These are phyloP conservation scores for Anoplopoma fimbria DNA, from an alignment of 2,113 vertebrate genomes.

Conservation along the genomic window DNA sequence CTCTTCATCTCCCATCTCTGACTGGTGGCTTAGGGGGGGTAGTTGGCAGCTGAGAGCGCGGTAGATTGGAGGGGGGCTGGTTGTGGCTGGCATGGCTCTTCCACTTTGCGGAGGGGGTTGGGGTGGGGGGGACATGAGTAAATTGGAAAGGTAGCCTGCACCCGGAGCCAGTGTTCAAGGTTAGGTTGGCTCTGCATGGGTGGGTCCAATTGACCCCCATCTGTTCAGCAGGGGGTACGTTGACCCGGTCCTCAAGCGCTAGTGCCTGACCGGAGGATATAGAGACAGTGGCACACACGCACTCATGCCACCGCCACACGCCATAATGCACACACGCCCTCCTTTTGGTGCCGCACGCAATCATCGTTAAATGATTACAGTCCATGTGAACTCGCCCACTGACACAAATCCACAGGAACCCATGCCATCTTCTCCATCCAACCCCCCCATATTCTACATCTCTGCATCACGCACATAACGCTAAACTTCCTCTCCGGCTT, in stretches of 20 bases:
- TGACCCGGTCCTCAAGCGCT: conserved; percentile 50
- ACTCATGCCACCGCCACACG: conserved; percentile 18
- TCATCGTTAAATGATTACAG: background rate
- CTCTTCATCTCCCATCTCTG: conserved; percentile 39
- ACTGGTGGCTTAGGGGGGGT: conserved; percentile 60
- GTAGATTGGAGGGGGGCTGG: conserved; percentile 53
- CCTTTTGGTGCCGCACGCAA: conserved; percentile 9
- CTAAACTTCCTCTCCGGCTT: conserved; percentile 26
- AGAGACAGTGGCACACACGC: conserved; percentile 8
- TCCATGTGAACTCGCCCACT: conserved; percentile 53
- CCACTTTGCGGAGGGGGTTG: conserved; percentile 58
- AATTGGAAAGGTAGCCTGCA: conserved; percentile 69
- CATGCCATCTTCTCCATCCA: background rate
- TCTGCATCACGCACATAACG: conserved; percentile 38
- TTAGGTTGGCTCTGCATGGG: conserved; percentile 64
- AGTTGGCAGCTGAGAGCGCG: conserved; percentile 68
- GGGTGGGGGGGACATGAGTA: conserved; percentile 49
- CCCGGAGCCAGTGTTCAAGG: conserved; percentile 70
- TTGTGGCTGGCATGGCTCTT: conserved; percentile 62
- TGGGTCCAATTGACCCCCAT: conserved; percentile 74
- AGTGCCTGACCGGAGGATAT: conserved; percentile 29
- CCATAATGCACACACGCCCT: too few species aligned
- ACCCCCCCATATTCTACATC: background rate
- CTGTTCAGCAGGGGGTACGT: conserved; percentile 69
- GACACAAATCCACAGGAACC: conserved; percentile 56